Evolutionary conservation across 2,888 invertebrate genomes (phyloP), one percentile per base, ranked within the genome.

Genomic region (Calliopum simillimum): DNA sequence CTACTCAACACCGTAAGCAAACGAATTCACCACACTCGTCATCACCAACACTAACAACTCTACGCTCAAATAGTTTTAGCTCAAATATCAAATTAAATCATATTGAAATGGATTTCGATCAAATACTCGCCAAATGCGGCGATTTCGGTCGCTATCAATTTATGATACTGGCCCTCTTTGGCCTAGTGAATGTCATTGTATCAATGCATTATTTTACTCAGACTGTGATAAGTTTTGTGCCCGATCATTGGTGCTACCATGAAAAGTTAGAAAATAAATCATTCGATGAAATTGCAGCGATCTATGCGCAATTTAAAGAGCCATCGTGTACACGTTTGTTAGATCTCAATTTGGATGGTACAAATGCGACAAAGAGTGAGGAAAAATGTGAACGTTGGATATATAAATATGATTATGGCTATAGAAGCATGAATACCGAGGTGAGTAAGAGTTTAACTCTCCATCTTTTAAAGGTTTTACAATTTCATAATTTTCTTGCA

Each of bases 191-290:
- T 81, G 80, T 89, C 63, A 83, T 89, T 70, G 88, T 89, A 63
- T 88, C 89, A 55, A 88, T 89, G 83, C 89, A 89, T 79, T 89
- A 89, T 82, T 89, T 89, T 80, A 88, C 89, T 43, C 89, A 90
- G 82, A 89, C 89, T 71, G 89, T 89, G 80, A 89, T 89, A 75
- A 89, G 88, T 80, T 85, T 89, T 64, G 86, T 87, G 67, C 89
- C 89, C 61, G 86, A 87, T 71, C 87, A 88, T 79, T 87, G 86
- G 86, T 86, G 86, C 76, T 85, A 86, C 74, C 84, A 85, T 65
- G 84, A 86, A 46, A 81, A 83, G 67, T 71, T 86, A 68, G 82
- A 79, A 73, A 86, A 86, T 77, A 79, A 81, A 76, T 79, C 86
- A 16, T 84, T 81, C 69, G 80, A 82, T 69, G 85, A 86, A 76